Percentiles rank a stretch among this genome's conserved stretches.
Evolutionary conservation across 2,113 vertebrate genomes (phyloP).

Genomic region (Erpornis zantholeuca): DNA sequence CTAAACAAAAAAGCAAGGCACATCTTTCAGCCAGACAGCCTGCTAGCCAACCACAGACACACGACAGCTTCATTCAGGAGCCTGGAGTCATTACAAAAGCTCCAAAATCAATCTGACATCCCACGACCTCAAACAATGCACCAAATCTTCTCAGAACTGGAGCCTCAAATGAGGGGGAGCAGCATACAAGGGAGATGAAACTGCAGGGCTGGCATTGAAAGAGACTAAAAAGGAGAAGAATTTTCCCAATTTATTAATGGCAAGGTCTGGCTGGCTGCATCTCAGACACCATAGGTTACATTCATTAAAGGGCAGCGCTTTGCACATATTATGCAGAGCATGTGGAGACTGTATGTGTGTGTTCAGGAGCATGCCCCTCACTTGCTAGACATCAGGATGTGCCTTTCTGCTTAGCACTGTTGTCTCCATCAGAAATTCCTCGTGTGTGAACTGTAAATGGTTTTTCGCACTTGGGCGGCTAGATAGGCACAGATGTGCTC

Average conservation of each 20-base stretch:
- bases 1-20: too few relatives aligned
- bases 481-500: not conserved
- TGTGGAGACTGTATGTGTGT: not conserved
- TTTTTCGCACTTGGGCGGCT: conserved; percentile 10
- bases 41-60: too few relatives aligned
- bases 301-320: not conserved
- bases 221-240: too few relatives aligned
- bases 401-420: not conserved
- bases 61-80: too few relatives aligned
- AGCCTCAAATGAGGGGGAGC: too few relatives aligned
- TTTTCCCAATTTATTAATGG: conserved; percentile 56
- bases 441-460: not conserved
- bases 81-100: too few relatives aligned
- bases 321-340: not conserved
- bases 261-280: not conserved
- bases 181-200: too few relatives aligned
- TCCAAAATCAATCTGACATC: too few relatives aligned
- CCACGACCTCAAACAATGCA: too few relatives aligned
- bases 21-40: too few relatives aligned
- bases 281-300: not conserved
- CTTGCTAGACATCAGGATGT: conserved; percentile 7
- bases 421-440: conserved; percentile 6
- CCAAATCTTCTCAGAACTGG: too few relatives aligned
- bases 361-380: not conserved
- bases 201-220: too few relatives aligned